Conservation (phyloP, 2,888 invertebrate species). For the Lepidocyrtoides sp. region DNA sequence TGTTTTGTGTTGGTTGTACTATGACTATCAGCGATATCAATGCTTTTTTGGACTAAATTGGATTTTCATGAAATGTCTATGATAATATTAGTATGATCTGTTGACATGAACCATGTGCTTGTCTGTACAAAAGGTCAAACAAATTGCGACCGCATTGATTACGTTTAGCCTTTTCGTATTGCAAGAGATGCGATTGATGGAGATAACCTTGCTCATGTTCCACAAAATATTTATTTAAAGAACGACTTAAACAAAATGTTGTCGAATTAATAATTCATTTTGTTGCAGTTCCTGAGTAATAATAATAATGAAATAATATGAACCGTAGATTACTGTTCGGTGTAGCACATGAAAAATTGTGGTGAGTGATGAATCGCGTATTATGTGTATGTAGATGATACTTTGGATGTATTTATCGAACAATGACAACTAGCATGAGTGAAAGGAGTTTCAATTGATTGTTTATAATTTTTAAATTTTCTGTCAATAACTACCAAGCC, state of each 20-base stretch:
- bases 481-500: no score
- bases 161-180: no score
- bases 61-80: conserved; percentile 53
- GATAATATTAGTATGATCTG: conserved; percentile 48
- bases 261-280: neutral
- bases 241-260: neutral
- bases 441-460: no score
- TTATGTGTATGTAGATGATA: no score
- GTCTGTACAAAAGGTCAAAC: conserved; percentile 41
- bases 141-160: no score
- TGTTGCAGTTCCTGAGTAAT: conserved; percentile 1
- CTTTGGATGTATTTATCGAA: no score
- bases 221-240: neutral
- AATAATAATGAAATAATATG: no score
- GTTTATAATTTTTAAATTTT: no score
- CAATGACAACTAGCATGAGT: no score
- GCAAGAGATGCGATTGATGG: neutral
- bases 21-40: conserved; percentile 20
- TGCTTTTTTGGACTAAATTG: conserved; percentile 61
- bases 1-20: neutral
- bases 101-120: conserved; percentile 35
- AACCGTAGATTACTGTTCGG: no score
- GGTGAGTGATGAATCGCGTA: no score
- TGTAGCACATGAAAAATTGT: no score
- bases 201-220: conserved; percentile 51